phyloP scores from a whole-genome alignment of 2,113 vertebrate genomes.

The Leucoraja erinaceus region DNA sequence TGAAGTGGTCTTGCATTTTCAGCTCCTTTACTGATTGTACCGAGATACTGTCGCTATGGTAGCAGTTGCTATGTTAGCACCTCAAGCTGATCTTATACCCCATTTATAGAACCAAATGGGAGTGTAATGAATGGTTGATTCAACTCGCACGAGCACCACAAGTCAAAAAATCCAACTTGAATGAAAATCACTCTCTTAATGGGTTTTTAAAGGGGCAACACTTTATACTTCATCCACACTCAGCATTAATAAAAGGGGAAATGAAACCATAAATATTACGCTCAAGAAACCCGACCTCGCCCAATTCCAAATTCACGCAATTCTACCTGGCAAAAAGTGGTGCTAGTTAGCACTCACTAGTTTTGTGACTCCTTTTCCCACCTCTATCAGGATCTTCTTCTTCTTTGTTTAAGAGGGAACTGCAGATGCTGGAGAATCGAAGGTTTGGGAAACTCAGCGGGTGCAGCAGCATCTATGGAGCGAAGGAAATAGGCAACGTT shows the following conservation, averaged over 20 bases:
- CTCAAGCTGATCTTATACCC: constrained; percentile 34
- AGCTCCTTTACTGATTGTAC: constrained; percentile 34
- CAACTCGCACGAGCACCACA: constrained; percentile 24
- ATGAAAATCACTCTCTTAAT: constrained; percentile 12
- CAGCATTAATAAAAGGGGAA: neutral
- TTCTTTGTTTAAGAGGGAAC: no score
- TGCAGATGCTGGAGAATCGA: no score
- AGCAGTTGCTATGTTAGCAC: constrained; percentile 36
- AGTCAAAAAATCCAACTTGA: constrained; percentile 30
- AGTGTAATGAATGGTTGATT: constrained; percentile 35
- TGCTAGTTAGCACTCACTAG: neutral
- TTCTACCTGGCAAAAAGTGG: neutral
- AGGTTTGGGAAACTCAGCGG: no score
- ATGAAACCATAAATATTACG: neutral
- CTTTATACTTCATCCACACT: neutral
- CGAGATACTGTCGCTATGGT: constrained; percentile 34
- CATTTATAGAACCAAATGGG: constrained; percentile 32
- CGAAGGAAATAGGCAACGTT: no score
- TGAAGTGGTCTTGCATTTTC: constrained; percentile 14
- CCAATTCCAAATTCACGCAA: neutral
- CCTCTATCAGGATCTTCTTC: neutral
- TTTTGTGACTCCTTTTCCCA: neutral
- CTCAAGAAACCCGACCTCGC: neutral
- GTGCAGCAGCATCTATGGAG: no score
- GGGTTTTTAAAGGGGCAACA: constrained; percentile 16